phyloP scores from a whole-genome alignment of 2,113 vertebrate genomes.

The Excalfactoria chinensis region DNA sequence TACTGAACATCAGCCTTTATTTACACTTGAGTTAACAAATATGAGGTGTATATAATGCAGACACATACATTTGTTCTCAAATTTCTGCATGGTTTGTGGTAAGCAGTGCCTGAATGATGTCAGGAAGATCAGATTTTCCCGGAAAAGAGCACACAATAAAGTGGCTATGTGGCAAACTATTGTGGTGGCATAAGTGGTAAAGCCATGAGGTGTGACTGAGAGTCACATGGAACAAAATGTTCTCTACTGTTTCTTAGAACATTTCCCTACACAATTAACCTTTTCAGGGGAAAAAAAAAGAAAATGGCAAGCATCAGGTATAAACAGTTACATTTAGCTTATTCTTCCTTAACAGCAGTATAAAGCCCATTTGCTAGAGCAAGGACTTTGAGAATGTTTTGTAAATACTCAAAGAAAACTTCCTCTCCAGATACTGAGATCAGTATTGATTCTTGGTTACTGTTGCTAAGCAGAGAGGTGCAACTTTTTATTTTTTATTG shows the following conservation, averaged over 20 bases:
- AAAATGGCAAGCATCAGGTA: neutral
- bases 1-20: neutral
- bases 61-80: neutral
- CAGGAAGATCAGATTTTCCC: neutral
- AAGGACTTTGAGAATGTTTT: neutral
- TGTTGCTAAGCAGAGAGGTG: rapidly evolving
- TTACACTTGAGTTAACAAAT: neutral
- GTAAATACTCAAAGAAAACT: neutral
- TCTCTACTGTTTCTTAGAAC: neutral
- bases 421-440: neutral
- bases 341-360: neutral
- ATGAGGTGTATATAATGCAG: too few relatives aligned
- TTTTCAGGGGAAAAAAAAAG: neutral
- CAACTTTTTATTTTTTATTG: neutral
- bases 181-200: neutral
- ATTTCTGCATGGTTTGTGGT: neutral
- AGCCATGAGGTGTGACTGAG: neutral
- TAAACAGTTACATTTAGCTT: neutral
- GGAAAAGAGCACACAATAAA: rapidly evolving
- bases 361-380: neutral
- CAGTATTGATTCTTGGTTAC: rapidly evolving
- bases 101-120: neutral
- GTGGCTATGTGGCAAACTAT: neutral
- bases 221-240: neutral
- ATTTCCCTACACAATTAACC: neutral